Conservation (phyloP, 2,113 vertebrate genomes). For the Illadopsis cleaveri region DNA sequence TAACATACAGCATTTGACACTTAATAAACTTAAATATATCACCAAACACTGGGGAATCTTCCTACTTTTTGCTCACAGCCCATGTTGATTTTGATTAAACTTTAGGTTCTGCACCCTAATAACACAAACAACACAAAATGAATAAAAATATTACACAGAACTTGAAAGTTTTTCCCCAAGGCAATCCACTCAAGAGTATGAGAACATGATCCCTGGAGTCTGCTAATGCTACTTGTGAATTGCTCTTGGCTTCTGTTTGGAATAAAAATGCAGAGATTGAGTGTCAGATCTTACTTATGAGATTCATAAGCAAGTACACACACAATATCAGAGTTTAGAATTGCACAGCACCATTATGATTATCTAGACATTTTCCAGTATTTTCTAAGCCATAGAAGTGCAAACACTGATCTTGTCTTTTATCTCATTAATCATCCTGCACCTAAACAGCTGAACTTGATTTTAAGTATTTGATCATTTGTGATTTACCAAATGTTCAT, state of each 20-base stretch:
- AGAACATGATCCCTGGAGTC: neutral
- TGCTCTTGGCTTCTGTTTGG: neutral
- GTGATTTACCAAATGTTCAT: neutral
- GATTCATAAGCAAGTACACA: neutral
- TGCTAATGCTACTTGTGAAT: neutral
- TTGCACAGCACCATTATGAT: neutral
- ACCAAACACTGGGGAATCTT: neutral
- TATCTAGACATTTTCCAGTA: neutral
- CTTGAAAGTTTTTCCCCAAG: neutral
- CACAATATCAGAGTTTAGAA: neutral
- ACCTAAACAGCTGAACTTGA: neutral
- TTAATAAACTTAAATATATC: neutral
- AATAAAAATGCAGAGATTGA: neutral
- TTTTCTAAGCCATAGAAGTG: neutral
- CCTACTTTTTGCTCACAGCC: neutral
- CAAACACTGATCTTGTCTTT: neutral
- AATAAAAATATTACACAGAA: neutral
- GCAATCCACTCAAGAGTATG: neutral
- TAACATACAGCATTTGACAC: neutral
- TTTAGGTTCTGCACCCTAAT: neutral
- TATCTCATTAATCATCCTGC: neutral
- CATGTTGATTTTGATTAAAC: neutral
- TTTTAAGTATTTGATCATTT: neutral
- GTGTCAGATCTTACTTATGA: neutral
- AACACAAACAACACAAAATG: neutral